Base-by-base conservation (phyloP, 2,113 vertebrate genomes). In the Callaeas wilsoni region DNA sequence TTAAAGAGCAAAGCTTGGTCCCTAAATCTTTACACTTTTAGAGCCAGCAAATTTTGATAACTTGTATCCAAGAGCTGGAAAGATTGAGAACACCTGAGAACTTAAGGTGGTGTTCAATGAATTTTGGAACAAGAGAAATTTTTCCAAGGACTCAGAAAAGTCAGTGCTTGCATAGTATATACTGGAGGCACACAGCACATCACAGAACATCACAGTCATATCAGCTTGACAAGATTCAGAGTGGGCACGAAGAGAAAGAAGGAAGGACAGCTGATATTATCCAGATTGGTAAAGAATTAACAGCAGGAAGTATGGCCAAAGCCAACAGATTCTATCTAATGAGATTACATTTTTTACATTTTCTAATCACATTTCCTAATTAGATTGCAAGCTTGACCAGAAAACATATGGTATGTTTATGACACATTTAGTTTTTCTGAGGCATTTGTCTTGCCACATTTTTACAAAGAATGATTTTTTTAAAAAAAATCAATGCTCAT, bases 291-390 rank as follows among this genome's bases (percentile, higher is more conserved):
- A 50, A 90, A 84, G 37, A 90, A 95, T 81, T 95, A 94, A 87
- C 60, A 78, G 64, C 76, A 92, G 93, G 93, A 95, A 96, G 84
- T 70, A 95, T 6, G 9, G 68, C 39, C 64, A 90, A 93, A 77
- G 50, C 71, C 71, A 92, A 84, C 84, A 95, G 81, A 93, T 79
- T 44, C 84, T 60, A 91, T 21, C 65, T 96, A 97, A 97, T 22
- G 29, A 90, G 62, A 94, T 94, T 90, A 93, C 19, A 78, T 49
- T 89, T 96, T 92, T 89, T 78, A 94, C 39, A 75, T 97, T 93
- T 92, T 92, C 73, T 94, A 94, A 97, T 84, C 44, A 63, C 50
- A 94, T 95, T 90, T 93, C 92, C 92, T 93, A 86, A 94, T 78
- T 44, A 81, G 68, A 93, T 77, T 78, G 52, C 25, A 77, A 92